These are phyloP conservation scores for Trididemnum clinides DNA, from an alignment of 23 tunicate genomes.

Conservation along the genomic window DNA sequence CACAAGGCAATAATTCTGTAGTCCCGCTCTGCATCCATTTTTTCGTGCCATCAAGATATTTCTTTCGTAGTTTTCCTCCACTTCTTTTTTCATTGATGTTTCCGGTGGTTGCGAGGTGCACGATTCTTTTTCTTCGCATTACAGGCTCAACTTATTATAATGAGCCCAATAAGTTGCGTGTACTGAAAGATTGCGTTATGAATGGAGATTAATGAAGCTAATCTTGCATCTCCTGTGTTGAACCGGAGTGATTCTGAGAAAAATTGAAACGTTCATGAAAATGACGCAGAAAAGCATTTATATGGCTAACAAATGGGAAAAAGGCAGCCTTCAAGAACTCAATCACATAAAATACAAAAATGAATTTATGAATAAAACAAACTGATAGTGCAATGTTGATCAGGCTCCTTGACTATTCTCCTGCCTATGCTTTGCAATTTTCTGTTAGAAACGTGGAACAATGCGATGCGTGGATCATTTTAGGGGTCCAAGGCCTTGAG, in stretches of 20 bases:
- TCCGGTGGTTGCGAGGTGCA: too few species aligned
- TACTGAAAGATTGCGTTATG: too few species aligned
- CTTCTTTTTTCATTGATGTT: too few species aligned
- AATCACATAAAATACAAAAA: neutral
- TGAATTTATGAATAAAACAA: neutral
- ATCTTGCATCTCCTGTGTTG: neutral
- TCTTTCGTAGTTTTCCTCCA: too few species aligned
- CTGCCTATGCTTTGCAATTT: neutral
- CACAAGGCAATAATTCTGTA: too few species aligned
- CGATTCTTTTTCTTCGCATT: too few species aligned
- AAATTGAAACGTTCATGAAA: neutral
- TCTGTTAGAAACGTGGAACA: neutral
- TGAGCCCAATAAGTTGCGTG: too few species aligned
- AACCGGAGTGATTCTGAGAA: neutral
- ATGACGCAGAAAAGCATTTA: neutral
- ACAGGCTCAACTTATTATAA: too few species aligned
- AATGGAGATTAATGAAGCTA: neutral
- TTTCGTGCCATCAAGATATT: too few species aligned
- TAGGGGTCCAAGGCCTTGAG: neutral
- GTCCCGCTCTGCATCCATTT: too few species aligned
- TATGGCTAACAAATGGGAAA: neutral
- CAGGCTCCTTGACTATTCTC: neutral
- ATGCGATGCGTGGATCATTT: neutral
- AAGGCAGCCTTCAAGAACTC: too few species aligned
- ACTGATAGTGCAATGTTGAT: neutral